Base-by-base conservation (phyloP, 2,113 vertebrate genomes). In the Brienomyrus brachyistius region DNA sequence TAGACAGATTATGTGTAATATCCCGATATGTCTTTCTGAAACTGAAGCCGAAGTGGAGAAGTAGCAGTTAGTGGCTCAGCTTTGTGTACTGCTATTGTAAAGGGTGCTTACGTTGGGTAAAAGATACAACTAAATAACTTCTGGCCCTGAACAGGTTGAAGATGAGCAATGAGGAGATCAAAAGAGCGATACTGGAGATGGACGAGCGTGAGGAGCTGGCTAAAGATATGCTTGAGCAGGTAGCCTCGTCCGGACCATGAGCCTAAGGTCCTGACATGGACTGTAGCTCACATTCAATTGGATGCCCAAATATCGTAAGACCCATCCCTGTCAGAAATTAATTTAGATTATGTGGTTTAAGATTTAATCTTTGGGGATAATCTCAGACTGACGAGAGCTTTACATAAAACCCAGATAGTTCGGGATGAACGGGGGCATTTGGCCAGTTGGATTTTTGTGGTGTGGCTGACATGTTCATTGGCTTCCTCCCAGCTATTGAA, bases 191-290 rank as follows among this genome's bases (percentile, higher is more conserved):
- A 90, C 91, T 99, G 90, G 97, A 96, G 94, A 99, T 99, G 98
- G 98, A 99, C 4, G 98, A 99, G 91, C 96, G 98, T 91, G 98
- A 99, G 93, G 98, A 99, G 91, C 94, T 99, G 0, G 97, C 98
- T 0, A 99, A 99, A 95, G 98, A 99, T 90, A 99, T 99, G 98
- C 94, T 99, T 93, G 98, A 99, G 90, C 98, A 99, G 97, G 98
- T 99, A 88, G 66, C 54, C 43, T 43, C 84, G 7, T 15, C 21
- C 1, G 21, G 56, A 17, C 40, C 43, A 45, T 35, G 59, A 74
- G 5, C 45, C n/a, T 23, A 86, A 86, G 43, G 35, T 54, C 35
- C 86, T 35, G 50, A n/a, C 86, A 35, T 54, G 40, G 17, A 7
- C 35, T 27, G 15, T 43, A 80, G 74, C 43, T 31, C 15, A 80